Base-by-base conservation (phyloP, 2,113 vertebrate genomes). In the Baryphthengus martii region DNA sequence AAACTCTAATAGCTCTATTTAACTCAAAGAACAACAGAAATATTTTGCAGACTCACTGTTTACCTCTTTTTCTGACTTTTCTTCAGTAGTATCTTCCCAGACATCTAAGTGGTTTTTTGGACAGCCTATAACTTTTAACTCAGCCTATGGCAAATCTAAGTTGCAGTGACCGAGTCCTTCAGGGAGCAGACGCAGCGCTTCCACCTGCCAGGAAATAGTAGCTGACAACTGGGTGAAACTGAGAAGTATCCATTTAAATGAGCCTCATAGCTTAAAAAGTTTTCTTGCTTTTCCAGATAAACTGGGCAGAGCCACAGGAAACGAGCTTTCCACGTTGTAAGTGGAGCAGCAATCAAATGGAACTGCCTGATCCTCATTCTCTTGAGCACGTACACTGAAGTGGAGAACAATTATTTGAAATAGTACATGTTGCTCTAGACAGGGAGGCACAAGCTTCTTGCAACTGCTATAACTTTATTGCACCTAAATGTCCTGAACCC, bases 201-300 rank as follows among this genome's bases (percentile, higher is more conserved):
- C 20, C n/a, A 80, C 52, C 39, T 45, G 65, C 37, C 68, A 95
- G 84, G n/a, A 95, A 81, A 85, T 50, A 63, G 79, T 5, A 87
- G 77, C 45, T 76, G 77, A 61, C 47, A 83, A 67, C 56, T 40
- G 11, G n/a, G 70, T 5, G 2, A 85, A 96, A 81, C 68, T 4
- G 12, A 91, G n/a, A 79, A 72, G 56, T 85, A 87, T 35, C 70
- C 61, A 56, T 47, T 39, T 70, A 52, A 92, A 91, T 42, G 44
- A 92, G n/a, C 25, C 17, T 37, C 2, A 1, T n/a, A 72, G 65
- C 61, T 49, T 91, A 44, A 82, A 79, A 75, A 35, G 13, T 55
- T 35, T 49, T 71, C 73, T 73, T 89, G 65, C 52, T 92, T 93
- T 91, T 91, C 58, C 89, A 88, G 73, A 76, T 42, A 58, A 73